Evolutionary conservation across 1,140 invertebrate genomes (phyloP), one percentile per base, ranked within the genome.

Genomic region (Bombus confusus): DNA sequence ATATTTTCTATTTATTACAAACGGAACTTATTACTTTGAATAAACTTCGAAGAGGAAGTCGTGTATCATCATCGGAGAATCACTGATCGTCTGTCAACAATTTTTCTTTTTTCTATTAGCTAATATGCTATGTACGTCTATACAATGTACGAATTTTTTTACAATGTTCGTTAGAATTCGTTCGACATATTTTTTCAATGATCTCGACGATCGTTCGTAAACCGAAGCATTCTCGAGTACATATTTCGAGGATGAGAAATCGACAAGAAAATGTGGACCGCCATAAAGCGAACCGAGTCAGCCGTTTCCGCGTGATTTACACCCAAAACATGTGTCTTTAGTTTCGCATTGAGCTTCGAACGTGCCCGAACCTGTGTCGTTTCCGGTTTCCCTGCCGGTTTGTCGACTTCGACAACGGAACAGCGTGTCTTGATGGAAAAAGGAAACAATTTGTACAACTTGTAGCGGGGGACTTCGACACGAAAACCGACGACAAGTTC

Each of bases 251-350:
- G 22, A 43, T 73, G 47, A 69, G 62, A 31, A 73, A 47, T 62
- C 41, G 74, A 59, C 39, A 31, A 85, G 34, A 73, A 71, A 31
- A 25, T 13, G 68, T 52, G 18, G 15, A 37, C 2, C 28, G 59
- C n/a, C 79, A 64, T 37, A 41, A 68, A 85, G 59, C 71, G 59
- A 52, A 22, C 59, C 71, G 25, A 47, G 9, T 52, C 41, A 57
- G 34, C 57, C 77, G 28, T 74, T 59, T 41, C 77, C 66, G 80
- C 86, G 86, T 91, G 92, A 90, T 94, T 91, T 93, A 94, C 92
- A 94, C 93, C 88, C 85, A 94, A 93, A 90, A 91, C 91, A 92
- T 92, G 85, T 88, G 90, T 92, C 86, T 87, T 92, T 91, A 89
- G 85, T 86, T 83, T 86, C 81, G 86, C 80, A 80, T 90, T 90